A percentile compares a stretch with the other conserved stretches of the same genome.
Evolutionary conservation across 2,113 vertebrate species (phyloP).

Genomic region (Bombycilla garrulus): DNA sequence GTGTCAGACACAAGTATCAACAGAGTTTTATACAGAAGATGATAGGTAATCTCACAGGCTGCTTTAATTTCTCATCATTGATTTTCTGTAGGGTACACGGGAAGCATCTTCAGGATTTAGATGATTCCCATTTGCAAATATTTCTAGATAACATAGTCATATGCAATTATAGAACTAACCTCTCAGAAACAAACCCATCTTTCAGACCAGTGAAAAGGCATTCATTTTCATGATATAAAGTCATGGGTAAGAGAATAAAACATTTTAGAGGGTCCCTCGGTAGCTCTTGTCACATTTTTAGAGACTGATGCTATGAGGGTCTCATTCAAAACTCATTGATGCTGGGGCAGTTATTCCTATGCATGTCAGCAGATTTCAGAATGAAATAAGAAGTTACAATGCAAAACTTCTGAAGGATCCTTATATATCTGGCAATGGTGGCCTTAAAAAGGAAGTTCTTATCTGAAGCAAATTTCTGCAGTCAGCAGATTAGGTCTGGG

Average conservation of each 20-base stretch:
- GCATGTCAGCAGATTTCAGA: not conserved
- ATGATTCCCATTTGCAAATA: conserved; percentile 42
- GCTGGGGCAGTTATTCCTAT: not conserved
- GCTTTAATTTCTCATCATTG: not conserved
- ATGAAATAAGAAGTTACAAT: not conserved
- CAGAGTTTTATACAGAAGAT: not conserved
- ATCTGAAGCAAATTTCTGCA: not conserved
- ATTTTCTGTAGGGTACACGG: conserved; percentile 24
- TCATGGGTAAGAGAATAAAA: conserved; percentile 21
- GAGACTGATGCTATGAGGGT: not conserved
- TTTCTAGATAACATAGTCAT: conserved; percentile 29
- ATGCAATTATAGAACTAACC: conserved; percentile 14
- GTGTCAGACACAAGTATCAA: not conserved
- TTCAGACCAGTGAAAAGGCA: not conserved
- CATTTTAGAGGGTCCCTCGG: not conserved
- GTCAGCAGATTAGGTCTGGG: not conserved
- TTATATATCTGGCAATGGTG: not conserved
- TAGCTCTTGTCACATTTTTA: conserved; percentile 3
- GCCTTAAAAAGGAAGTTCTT: not conserved
- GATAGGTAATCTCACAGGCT: not conserved
- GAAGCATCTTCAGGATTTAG: conserved; percentile 34
- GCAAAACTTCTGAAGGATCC: not conserved
- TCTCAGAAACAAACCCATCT: conserved; percentile 29
- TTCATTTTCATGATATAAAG: conserved; percentile 31
- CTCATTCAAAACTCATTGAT: conserved; percentile 5